Conservation (phyloP, 2,113 vertebrate genomes). For the Lamprotornis superbus region DNA sequence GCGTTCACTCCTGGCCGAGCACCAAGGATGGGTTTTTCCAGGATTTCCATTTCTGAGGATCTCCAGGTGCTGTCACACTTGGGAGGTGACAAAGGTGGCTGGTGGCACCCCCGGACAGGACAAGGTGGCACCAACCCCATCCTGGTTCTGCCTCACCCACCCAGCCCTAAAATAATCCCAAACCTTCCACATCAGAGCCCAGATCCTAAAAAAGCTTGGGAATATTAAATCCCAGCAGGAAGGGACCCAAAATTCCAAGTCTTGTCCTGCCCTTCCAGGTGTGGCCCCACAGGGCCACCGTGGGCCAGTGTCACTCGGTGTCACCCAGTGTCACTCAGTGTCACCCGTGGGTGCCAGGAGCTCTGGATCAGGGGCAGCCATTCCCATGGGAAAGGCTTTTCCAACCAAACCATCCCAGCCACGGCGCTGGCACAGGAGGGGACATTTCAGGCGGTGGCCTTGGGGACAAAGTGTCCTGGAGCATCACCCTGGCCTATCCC, state of each 20-base stretch:
- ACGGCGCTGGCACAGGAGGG: rapidly evolving
- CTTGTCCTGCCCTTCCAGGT: rapidly evolving
- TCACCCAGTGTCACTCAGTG: rapidly evolving
- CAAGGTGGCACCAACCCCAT: rapidly evolving
- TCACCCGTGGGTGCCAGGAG: not conserved
- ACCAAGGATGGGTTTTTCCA: not conserved
- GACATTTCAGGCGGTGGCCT: not conserved
- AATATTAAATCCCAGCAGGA: rapidly evolving
- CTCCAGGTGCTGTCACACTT: not conserved
- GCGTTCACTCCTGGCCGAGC: not conserved
- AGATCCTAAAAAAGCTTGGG: not conserved
- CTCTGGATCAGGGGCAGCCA: not conserved
- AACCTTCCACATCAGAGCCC: rapidly evolving
- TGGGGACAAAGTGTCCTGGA: not conserved
- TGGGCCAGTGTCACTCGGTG: not conserved
- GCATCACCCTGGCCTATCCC: not conserved
- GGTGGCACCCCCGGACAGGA: not conserved
- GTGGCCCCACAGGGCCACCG: not conserved
- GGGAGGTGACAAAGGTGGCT: not conserved
- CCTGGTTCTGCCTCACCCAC: not conserved
- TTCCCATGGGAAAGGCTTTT: not conserved
- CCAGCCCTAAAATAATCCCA: rapidly evolving
- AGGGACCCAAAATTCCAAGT: rapidly evolving
- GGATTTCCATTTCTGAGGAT: not conserved
- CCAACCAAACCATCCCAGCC: not conserved